Evolutionary conservation across 2,888 invertebrate genomes (phyloP).

Genomic region (Pseudanteris insignis): DNA sequence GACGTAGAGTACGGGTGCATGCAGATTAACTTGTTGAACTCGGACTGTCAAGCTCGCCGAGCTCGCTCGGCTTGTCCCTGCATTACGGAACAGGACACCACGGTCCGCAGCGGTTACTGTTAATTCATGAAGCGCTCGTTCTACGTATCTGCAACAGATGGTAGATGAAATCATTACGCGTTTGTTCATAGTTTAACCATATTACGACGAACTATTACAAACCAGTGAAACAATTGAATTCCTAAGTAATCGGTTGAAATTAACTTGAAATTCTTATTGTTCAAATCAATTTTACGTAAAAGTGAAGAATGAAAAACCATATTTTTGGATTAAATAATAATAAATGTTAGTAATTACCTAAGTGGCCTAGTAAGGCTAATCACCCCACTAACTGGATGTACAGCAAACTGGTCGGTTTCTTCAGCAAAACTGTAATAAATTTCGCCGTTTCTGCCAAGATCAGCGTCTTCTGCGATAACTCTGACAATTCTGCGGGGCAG

Average conservation of each 20-base stretch:
- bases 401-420: conserved; percentile 84
- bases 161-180: too few species aligned
- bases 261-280: too few species aligned
- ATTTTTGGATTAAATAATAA: too few species aligned
- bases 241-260: too few species aligned
- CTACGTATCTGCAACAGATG: conserved; percentile 68
- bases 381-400: conserved; percentile 92
- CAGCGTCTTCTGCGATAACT: conserved; percentile 93
- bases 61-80: conserved; percentile 72
- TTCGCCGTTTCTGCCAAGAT: conserved; percentile 94
- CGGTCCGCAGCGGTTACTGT: conserved; percentile 87
- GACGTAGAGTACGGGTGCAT: conserved; percentile 84
- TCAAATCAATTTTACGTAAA: too few species aligned
- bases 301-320: too few species aligned
- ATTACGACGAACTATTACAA: too few species aligned
- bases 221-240: too few species aligned
- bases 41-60: conserved; percentile 80
- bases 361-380: conserved; percentile 84
- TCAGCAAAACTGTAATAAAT: conserved; percentile 93
- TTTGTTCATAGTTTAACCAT: too few species aligned
- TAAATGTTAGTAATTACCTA: conserved; percentile 64
- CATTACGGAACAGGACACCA: conserved; percentile 72
- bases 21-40: conserved; percentile 83
- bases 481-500: conserved; percentile 82
- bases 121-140: conserved; percentile 77